Conservation (phyloP, 1,140 invertebrate genomes). For the Arion vulgaris region DNA sequence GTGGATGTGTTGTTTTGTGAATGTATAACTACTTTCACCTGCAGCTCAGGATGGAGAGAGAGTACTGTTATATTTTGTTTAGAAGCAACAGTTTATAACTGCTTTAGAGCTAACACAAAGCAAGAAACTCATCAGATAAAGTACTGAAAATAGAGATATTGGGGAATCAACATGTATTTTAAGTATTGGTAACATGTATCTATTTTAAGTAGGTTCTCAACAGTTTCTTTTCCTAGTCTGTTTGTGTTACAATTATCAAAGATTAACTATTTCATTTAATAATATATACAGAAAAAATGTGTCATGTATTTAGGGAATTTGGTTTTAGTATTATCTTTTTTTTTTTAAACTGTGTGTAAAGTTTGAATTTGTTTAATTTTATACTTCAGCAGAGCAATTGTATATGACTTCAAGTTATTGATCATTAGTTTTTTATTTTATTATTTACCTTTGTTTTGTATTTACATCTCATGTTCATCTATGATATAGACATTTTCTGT, state of each 20-base stretch:
- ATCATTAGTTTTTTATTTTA: background rate
- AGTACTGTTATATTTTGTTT: constrained; percentile 7
- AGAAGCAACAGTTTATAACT: constrained; percentile 1
- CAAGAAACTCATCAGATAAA: background rate
- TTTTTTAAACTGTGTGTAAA: background rate
- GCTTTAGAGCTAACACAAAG: background rate
- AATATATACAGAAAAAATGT: no score
- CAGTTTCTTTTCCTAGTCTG: background rate
- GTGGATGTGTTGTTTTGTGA: constrained; percentile 56
- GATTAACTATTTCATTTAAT: no score
- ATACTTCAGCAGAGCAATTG: background rate
- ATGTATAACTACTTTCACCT: background rate
- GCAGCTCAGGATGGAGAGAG: background rate
- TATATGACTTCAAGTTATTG: background rate
- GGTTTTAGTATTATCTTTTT: background rate
- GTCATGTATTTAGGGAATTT: background rate
- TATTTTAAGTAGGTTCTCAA: background rate
- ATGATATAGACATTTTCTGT: no score
- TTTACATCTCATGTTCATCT: background rate
- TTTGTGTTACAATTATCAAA: background rate
- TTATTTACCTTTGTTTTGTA: background rate
- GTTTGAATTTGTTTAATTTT: background rate
- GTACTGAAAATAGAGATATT: background rate
- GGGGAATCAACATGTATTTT: background rate
- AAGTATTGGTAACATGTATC: background rate